Evolutionary conservation across 2,888 invertebrate genomes (phyloP), one percentile per base, ranked within the genome.

Genomic region (Tenthredo distinguenda): DNA sequence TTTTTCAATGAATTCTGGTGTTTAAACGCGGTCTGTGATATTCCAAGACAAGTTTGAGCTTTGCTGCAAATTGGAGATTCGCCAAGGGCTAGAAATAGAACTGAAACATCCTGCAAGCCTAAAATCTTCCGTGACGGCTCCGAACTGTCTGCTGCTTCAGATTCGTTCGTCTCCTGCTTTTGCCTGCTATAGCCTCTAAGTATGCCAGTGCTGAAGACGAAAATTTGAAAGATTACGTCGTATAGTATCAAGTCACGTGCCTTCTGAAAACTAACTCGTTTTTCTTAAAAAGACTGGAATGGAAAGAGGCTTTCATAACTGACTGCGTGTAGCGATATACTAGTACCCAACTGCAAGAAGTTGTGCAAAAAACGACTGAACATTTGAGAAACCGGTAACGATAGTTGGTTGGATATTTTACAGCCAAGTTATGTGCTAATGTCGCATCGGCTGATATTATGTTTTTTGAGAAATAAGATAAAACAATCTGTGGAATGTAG

Each of bases 21-120:
- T 62, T 18, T n/a, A 40, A 81, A 62, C n/a, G 10, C 15, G 31
- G 40, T 21, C 37, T 40, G 40, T 81, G 31, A 34, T 62, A 81
- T 62, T 62, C 21, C 62, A 62, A 81, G 81, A 81, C 12, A 21
- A 37, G 37, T 40, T 50, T 31, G 21, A 15, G 37, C 74, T 58
- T 62, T 62, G 58, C 12, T 81, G 62, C 40, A 21, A 81, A 81
- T 62, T 81, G 40, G 58, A 40, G 3, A 21, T n/a, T 40, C 26
- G 81, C 58, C 81, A 77, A 62, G 37, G 34, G 12, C 21, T 31
- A 37, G 62, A 81, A 81, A 81, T 81, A 81, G 62, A 81, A 62
- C 37, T 26, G 81, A 81, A 81, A 81, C 10, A 40, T 81, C 12
- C 62, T 62, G 81, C 40, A 37, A 62, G 81, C 62, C 62, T 31